Conservation (phyloP, 1,140 invertebrate species). For the Maconellicoccus hirsutus region DNA sequence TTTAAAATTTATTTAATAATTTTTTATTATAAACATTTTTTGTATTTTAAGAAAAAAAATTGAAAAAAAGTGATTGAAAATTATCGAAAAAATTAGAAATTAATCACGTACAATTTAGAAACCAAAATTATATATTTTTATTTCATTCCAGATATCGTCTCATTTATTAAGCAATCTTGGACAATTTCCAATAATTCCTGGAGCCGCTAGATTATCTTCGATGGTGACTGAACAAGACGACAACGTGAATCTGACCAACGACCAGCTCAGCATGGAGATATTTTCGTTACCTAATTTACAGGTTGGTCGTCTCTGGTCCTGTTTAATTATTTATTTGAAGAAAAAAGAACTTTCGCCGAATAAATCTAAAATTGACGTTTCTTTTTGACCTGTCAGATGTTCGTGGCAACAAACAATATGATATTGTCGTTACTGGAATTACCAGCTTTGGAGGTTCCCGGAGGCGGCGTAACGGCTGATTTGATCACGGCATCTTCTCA, state of each 20-base stretch:
- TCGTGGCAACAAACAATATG: conserved; percentile 64
- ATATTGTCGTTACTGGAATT: conserved; percentile 86
- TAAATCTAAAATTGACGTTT: not conserved
- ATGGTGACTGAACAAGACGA: conserved; percentile 87
- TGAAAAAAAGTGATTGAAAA: too few relatives aligned
- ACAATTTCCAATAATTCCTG: conserved; percentile 81
- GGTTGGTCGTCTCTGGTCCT: conserved; percentile 1
- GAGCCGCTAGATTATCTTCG: conserved; percentile 69
- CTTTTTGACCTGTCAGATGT: conserved; percentile 24
- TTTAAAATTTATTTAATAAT: too few relatives aligned
- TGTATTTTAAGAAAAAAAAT: too few relatives aligned
- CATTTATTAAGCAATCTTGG: conserved; percentile 78
- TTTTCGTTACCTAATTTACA: conserved; percentile 74
- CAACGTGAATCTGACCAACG: conserved; percentile 54
- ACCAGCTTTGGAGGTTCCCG: conserved; percentile 69
- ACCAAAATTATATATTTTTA: not conserved
- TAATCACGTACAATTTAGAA: not conserved
- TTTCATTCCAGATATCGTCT: conserved; percentile 42
- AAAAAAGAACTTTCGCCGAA: too few relatives aligned
- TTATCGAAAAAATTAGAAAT: too few relatives aligned
- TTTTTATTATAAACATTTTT: too few relatives aligned
- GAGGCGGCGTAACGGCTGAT: conserved; percentile 69
- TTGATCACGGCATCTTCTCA: conserved; percentile 41
- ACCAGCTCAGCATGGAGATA: conserved; percentile 53
- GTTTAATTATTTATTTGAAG: not conserved